Conservation (phyloP, 2,888 invertebrate species). For the Altica lythri region DNA sequence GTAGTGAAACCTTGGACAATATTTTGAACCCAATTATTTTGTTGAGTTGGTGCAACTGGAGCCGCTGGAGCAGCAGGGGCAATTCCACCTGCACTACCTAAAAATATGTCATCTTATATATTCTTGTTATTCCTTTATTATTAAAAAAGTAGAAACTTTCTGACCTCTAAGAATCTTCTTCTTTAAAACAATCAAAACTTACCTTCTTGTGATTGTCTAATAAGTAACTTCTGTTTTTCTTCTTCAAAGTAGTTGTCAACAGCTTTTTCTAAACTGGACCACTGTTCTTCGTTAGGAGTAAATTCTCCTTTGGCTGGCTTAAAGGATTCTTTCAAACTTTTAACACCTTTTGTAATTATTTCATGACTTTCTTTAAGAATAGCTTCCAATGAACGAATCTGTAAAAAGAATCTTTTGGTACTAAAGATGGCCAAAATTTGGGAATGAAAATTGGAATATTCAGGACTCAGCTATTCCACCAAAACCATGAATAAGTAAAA, state of each 20-base stretch:
- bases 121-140: too few relatives aligned
- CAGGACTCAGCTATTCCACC: too few relatives aligned
- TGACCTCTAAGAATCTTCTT: too few relatives aligned
- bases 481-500: too few relatives aligned
- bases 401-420: too few relatives aligned
- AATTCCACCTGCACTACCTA: background rate
- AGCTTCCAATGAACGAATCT: too few relatives aligned
- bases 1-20: conserved; percentile 34
- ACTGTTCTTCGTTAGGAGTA: conserved; percentile 34
- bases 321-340: conserved; percentile 36
- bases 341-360: conserved; percentile 31
- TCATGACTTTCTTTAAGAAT: conserved; percentile 31
- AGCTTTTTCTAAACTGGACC: conserved; percentile 38
- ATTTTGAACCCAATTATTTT: conserved; percentile 38
- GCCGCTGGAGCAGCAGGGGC: conserved; percentile 1
- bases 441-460: too few relatives aligned
- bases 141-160: too few relatives aligned
- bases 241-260: conserved; percentile 35
- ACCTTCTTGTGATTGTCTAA: conserved; percentile 15
- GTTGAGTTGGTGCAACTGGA: background rate
- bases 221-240: conserved; percentile 26
- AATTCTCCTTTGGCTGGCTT: conserved; percentile 30
- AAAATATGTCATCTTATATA: background rate
- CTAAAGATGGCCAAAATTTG: too few relatives aligned
- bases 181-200: too few relatives aligned